These are phyloP conservation scores for Halocaridina rubra DNA, from an alignment of 2,888 invertebrate species.

Conservation along the genomic window DNA sequence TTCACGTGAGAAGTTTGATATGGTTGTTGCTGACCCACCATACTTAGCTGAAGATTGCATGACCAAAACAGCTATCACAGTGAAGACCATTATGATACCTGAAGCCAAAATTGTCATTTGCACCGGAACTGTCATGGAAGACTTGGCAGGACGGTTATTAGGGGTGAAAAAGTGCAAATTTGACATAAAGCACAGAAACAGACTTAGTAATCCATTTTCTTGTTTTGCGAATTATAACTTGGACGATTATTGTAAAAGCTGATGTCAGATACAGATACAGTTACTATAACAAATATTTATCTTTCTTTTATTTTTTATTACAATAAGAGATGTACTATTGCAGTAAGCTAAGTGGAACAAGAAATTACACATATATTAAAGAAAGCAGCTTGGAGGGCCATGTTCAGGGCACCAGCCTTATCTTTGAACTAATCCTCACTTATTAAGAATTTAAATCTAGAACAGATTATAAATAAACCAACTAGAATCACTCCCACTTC, in stretches of 20 bases:
- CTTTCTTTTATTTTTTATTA: too few species aligned
- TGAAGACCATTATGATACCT: constrained; percentile 79
- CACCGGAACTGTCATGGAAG: constrained; percentile 87
- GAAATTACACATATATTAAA: too few species aligned
- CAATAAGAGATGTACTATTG: too few species aligned
- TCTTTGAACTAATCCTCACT: too few species aligned
- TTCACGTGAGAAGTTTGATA: constrained; percentile 76
- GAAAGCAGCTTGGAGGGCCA: too few species aligned
- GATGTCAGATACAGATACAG: not conserved
- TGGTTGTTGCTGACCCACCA: constrained; percentile 94
- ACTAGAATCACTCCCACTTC: too few species aligned
- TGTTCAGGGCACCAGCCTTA: too few species aligned
- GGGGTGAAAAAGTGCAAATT: constrained; percentile 77
- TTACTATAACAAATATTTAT: too few species aligned
- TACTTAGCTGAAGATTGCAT: constrained; percentile 94
- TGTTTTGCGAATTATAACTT: constrained; percentile 90
- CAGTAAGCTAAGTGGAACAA: too few species aligned
- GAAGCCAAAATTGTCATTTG: constrained; percentile 81
- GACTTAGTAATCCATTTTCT: constrained; percentile 91
- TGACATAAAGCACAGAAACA: constrained; percentile 85
- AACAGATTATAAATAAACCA: too few species aligned
- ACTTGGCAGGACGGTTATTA: constrained; percentile 76
- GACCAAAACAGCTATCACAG: constrained; percentile 82
- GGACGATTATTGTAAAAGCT: constrained; percentile 68
- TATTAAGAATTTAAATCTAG: too few species aligned